Base-by-base conservation (phyloP, 2,888 invertebrate genomes). In the Dorcus parallelipipedus region DNA sequence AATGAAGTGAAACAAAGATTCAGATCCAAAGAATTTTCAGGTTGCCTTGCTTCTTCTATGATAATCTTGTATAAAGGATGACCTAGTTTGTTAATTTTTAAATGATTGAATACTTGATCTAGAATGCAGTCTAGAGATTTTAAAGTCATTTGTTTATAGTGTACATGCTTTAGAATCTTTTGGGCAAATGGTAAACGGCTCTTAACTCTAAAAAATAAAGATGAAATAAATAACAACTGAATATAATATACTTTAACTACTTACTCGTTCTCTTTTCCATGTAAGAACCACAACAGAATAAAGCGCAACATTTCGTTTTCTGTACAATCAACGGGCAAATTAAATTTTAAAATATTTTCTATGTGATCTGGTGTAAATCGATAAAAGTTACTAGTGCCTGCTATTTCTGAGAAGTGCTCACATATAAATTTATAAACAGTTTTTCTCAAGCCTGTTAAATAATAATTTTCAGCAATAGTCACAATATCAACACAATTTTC, bases 401-500 rank as follows among this genome's bases (percentile, higher is more conserved):
- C 82, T 68, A 89, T 85, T 65, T 84, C 83, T 61, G 82, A 76
- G 26, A 89, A 78, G 67, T 86, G 82, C 6, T 82, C 81, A 69
- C 86, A 87, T 69, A 89, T 86, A 72, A 83, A 88, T 60, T 84
- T 81, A 71, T 86, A 87, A 4, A 86, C 85, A 63, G 82, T 81
- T 64, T 81, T 80, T 59, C 83, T 80, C 38, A 90, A 74, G 49
- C 82, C 80, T 54, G 80, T 76, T 54, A 89, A 77, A 0, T 84
- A 84, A 75, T 88, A 89, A 3, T 85, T 83, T 73, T 89, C 89
- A 0, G 88, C 86, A 66, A 89, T 81, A 23, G 84, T 85, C 1
- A 85, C 85, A 61, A 89, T 84, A 68, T 88, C 87, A n/a, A 87
- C 83, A 73, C 88, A 89, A 73, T 88, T 89, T 55, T 88, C 87